Evolutionary conservation across 2,797 vertebrate genomes (phyloP).

Genomic region (Carduelis carduelis): DNA sequence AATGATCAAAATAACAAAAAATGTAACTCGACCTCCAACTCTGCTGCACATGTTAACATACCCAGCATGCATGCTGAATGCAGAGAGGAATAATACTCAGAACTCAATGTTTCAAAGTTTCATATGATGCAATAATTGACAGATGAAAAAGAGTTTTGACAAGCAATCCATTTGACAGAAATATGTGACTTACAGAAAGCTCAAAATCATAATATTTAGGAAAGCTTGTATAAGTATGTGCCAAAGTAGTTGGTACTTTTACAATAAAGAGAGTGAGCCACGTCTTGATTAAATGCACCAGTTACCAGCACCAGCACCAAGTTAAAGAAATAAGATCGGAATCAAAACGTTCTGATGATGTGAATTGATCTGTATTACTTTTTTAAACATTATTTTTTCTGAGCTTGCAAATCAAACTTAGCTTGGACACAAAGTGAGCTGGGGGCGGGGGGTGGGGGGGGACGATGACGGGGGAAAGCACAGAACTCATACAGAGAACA

Average conservation of each 20-base stretch:
- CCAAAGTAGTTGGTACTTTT: not conserved
- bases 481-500: not conserved
- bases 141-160: not conserved
- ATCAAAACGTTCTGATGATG: not conserved
- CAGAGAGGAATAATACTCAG: not conserved
- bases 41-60: not conserved
- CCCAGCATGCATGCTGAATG: not conserved
- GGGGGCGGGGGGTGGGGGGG: too few species aligned
- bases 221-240: not conserved
- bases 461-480: not conserved
- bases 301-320: not conserved
- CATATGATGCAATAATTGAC: not conserved
- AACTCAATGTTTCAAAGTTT: not conserved
- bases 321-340: not conserved
- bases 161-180: not conserved
- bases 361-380: not conserved
- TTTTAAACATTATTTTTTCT: not conserved
- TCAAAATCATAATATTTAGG: not conserved
- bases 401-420: not conserved
- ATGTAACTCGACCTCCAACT: not conserved
- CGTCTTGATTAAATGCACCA: not conserved
- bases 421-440: not conserved
- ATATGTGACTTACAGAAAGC: not conserved
- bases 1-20: conserved; percentile 32
- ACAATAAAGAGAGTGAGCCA: not conserved